These are phyloP conservation scores for Eumaeus atala DNA, from an alignment of 1,140 invertebrate species.

Conservation along the genomic window DNA sequence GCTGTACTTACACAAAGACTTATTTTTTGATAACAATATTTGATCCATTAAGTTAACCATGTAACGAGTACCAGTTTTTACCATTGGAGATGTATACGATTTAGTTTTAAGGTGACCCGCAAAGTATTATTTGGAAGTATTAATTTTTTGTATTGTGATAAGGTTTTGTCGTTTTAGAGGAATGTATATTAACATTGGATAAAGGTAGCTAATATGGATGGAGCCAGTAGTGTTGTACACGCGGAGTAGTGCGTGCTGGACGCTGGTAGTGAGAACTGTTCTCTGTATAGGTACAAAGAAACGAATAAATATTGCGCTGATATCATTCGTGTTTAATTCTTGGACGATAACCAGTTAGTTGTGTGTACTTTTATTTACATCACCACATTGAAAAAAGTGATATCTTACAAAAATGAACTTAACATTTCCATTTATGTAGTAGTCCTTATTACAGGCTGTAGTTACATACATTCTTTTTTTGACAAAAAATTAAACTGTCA, in stretches of 20 bases:
- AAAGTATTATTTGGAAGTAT: constrained; percentile 70
- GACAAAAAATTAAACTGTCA: too few species aligned
- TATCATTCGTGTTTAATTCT: constrained; percentile 33
- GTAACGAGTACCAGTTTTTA: constrained; percentile 37
- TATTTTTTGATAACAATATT: constrained; percentile 32
- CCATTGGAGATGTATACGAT: constrained; percentile 63
- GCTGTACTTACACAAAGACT: constrained; percentile 56
- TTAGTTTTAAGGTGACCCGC: constrained; percentile 52
- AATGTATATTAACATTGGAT: constrained; percentile 58
- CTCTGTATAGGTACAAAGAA: constrained; percentile 68
- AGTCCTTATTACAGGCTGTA: too few species aligned
- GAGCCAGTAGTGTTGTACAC: constrained; percentile 62
- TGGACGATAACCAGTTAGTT: too few species aligned
- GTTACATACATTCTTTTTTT: neutral
- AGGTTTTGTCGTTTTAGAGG: constrained; percentile 64
- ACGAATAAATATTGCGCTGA: constrained; percentile 66
- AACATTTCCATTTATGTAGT: too few species aligned
- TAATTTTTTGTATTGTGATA: constrained; percentile 70
- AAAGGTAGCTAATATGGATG: constrained; percentile 55
- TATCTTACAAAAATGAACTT: neutral
- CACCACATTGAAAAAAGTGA: constrained; percentile 5
- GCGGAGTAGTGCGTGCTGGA: constrained; percentile 58
- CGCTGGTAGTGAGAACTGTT: constrained; percentile 52
- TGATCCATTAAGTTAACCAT: constrained; percentile 38
- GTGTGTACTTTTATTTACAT: neutral